phyloP scores from a whole-genome alignment of 2,888 invertebrate species.

The Enchytraeus crypticus region DNA sequence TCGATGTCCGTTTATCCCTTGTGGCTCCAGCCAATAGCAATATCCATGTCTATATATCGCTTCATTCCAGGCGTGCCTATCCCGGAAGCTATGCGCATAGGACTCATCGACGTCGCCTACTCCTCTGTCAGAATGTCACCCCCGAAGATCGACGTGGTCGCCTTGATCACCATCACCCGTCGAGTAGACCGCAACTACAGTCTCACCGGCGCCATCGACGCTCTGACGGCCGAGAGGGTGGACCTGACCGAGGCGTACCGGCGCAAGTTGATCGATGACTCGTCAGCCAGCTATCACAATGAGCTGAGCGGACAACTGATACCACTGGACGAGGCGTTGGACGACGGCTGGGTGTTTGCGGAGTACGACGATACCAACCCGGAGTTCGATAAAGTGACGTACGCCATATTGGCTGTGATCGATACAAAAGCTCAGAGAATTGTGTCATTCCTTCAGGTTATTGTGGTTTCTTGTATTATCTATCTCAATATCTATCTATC shows the following conservation, averaged over 20 bases:
- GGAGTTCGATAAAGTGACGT: slow-evolving; percentile 23
- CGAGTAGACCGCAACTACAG: slow-evolving; percentile 17
- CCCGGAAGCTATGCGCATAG: slow-evolving; percentile 31
- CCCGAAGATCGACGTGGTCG: slow-evolving; percentile 34
- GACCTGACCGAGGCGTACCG: slow-evolving; percentile 20
- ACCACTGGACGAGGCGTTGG: slow-evolving; percentile 20
- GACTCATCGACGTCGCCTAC: slow-evolving; percentile 35
- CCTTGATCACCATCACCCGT: slow-evolving; percentile 18
- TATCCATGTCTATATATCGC: too few relatives aligned
- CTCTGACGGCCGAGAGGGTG: slow-evolving; percentile 19
- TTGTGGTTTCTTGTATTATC: too few relatives aligned
- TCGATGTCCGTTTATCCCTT: too few relatives aligned
- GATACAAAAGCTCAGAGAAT: slow-evolving; percentile 21
- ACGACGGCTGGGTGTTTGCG: slow-evolving; percentile 25
- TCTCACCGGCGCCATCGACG: slow-evolving; percentile 23
- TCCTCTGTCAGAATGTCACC: slow-evolving; percentile 34
- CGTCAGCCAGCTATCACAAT: slow-evolving; percentile 11
- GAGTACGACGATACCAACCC: slow-evolving; percentile 20
- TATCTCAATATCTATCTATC: too few relatives aligned
- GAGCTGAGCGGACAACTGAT: slow-evolving; percentile 9
- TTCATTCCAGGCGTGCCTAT: slow-evolving; percentile 20
- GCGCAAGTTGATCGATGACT: slow-evolving; percentile 16
- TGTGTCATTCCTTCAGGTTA: slow-evolving; percentile 21
- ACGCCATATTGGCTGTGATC: slow-evolving; percentile 28
- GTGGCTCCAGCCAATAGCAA: too few relatives aligned